Percentiles rank a stretch among this genome's conserved stretches.
phyloP scores from a whole-genome alignment of 2,113 vertebrate genomes.

The Buteo buteo region DNA sequence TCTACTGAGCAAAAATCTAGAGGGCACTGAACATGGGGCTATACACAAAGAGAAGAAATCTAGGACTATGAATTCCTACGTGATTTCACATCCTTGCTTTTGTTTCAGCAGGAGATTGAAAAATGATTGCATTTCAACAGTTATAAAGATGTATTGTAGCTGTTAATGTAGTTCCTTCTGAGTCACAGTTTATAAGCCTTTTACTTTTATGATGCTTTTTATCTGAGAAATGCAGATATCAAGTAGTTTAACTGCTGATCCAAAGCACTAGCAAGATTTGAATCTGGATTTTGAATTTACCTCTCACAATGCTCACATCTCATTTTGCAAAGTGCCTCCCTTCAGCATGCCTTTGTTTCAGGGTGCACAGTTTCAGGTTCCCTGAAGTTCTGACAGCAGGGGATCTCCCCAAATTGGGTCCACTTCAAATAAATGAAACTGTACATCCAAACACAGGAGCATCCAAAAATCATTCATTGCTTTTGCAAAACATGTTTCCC shows the following conservation, averaged over 20 bases:
- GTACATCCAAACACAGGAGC: neutral
- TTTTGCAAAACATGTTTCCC: neutral
- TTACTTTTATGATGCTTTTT: neutral
- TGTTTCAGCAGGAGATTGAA: neutral
- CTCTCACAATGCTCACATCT: neutral
- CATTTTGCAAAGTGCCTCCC: neutral
- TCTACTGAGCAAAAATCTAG: neutral
- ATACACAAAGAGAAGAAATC: neutral
- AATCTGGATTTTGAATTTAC: neutral
- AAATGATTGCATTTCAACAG: neutral
- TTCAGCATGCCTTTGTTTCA: neutral
- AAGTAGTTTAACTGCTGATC: neutral
- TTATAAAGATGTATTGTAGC: neutral
- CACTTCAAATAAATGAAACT: neutral
- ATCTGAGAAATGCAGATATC: neutral
- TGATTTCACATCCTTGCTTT: neutral
- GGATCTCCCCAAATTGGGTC: neutral
- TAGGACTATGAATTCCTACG: neutral
- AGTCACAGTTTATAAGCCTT: neutral
- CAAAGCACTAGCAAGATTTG: neutral
- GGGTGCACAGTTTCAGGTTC: neutral
- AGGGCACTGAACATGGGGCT: neutral
- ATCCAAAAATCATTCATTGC: neutral
- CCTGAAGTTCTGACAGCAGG: neutral
- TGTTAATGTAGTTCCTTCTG: neutral